Evolutionary conservation across 2,888 invertebrate genomes (phyloP).

Genomic region (Leucophenga maculata): DNA sequence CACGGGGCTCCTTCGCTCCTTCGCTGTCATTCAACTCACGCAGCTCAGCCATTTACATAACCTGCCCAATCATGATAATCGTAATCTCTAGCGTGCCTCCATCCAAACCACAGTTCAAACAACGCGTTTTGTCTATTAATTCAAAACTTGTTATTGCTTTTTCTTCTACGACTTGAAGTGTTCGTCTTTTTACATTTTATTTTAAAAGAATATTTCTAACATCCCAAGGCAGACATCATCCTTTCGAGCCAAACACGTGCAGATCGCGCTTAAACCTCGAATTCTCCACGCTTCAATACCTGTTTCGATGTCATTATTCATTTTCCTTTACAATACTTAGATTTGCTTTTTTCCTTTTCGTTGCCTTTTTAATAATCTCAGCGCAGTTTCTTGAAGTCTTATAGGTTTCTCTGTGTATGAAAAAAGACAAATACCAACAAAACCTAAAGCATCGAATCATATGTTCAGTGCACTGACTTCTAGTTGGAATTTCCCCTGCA

Average conservation of each 20-base stretch:
- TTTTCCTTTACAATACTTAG: constrained; percentile 26
- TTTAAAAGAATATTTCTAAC: constrained; percentile 55
- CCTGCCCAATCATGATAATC: constrained; percentile 54
- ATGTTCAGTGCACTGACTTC: constrained; percentile 36
- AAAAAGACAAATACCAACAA: too few relatives aligned
- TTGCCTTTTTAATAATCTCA: constrained; percentile 23
- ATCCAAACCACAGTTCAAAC: constrained; percentile 58
- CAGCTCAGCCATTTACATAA: constrained; percentile 21
- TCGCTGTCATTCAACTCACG: not conserved
- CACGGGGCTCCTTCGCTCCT: constrained; percentile 38
- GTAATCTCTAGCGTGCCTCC: constrained; percentile 49
- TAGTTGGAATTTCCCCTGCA: constrained; percentile 60
- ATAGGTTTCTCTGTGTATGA: not conserved
- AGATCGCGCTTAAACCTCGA: constrained; percentile 52
- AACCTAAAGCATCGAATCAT: too few relatives aligned
- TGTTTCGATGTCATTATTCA: constrained; percentile 57
- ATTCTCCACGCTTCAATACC: constrained; percentile 39
- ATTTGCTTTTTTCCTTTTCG: constrained; percentile 36
- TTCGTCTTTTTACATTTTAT: constrained; percentile 31
- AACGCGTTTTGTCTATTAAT: constrained; percentile 53
- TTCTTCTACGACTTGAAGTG: constrained; percentile 53
- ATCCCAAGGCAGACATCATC: constrained; percentile 31
- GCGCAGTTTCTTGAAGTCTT: too few relatives aligned
- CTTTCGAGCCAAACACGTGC: constrained; percentile 52
- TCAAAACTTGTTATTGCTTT: constrained; percentile 56